Percentiles rank a stretch among this genome's conserved stretches.
Evolutionary conservation across 2,113 vertebrate genomes (phyloP).

Genomic region (Dermatemys mawii): DNA sequence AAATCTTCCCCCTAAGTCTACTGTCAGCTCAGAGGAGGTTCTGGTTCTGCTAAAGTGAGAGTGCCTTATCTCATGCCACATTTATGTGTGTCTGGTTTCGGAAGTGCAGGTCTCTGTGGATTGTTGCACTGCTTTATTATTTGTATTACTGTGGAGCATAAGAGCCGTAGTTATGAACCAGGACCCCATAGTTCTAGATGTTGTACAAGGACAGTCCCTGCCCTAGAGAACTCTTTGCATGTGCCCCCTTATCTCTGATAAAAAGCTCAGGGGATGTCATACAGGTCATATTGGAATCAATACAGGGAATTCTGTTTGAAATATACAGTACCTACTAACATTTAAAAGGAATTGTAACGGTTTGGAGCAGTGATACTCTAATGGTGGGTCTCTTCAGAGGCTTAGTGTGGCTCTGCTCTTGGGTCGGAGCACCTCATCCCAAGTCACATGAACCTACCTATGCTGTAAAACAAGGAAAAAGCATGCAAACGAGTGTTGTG

Average conservation of each 20-base stretch:
- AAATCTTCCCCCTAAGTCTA: not conserved
- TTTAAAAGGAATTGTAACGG: not conserved
- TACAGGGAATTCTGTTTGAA: not conserved
- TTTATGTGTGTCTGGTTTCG: not conserved
- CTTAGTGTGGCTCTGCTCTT: not conserved
- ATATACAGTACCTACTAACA: not conserved
- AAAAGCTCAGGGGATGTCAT: not conserved
- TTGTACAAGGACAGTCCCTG: not conserved
- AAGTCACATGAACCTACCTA: not conserved
- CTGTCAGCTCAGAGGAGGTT: not conserved
- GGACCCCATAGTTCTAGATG: not conserved
- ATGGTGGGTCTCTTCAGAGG: not conserved
- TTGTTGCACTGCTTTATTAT: not conserved
- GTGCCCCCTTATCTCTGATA: not conserved
- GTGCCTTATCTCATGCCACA: not conserved
- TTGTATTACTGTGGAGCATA: not conserved
- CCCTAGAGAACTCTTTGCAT: not conserved
- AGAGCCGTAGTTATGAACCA: not conserved
- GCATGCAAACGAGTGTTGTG: not conserved
- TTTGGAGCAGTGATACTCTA: not conserved
- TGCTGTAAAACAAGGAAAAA: not conserved
- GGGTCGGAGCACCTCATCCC: not conserved
- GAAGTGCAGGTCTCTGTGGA: not conserved
- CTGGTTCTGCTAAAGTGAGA: not conserved
- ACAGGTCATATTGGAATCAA: rapidly evolving